Evolutionary conservation across 2,797 vertebrate genomes (phyloP), one percentile per base, ranked within the genome.

Genomic region (Pyrrhura leucotis): DNA sequence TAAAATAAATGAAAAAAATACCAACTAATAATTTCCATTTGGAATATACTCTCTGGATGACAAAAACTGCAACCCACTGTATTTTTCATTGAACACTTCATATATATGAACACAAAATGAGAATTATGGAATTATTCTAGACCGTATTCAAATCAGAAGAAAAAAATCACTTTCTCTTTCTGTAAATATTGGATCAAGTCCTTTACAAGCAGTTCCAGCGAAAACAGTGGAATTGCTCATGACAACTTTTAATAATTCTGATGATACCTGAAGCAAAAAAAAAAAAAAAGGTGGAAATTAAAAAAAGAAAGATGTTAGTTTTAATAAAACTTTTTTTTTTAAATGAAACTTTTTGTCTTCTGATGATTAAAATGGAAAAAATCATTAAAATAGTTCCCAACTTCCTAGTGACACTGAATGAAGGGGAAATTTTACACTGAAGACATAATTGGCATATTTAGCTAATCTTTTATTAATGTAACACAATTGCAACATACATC

Each of bases 381-480:
- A 85, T 72, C 81, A 48, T 85, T 96, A 85, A 94, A 96, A 96
- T 77, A 90, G 39, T 79, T 91, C 28, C 63, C 45, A 91, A 33
- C 65, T 79, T 96, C 69, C 42, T 76, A 90, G 47, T 69, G n/a
- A 77, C 91, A 87, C 15, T 69, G 48, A 93, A 69, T 87, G 77
- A 67, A 50, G 25, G 40, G 50, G 28, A 97, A 94, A 73, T 23
- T 47, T 95, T 95, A 85, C 81, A 76, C 42, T 92, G 61, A 96
- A 81, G 45, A 95, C 68, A 95, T 96, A 90, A 95, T 95, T 91
- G 79, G 73, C 88, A 92, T 93, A 88, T 90, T 93, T 89, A 91
- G 51, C 48, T 96, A 87, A 92, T 96, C 54, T 97, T 88, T 95
- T 96, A 95, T 96, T 96, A 97, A 96, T 93, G 88, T 58, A 96